Base-by-base conservation (phyloP, 2,113 vertebrate species). In the Pseudorasbora parva region DNA sequence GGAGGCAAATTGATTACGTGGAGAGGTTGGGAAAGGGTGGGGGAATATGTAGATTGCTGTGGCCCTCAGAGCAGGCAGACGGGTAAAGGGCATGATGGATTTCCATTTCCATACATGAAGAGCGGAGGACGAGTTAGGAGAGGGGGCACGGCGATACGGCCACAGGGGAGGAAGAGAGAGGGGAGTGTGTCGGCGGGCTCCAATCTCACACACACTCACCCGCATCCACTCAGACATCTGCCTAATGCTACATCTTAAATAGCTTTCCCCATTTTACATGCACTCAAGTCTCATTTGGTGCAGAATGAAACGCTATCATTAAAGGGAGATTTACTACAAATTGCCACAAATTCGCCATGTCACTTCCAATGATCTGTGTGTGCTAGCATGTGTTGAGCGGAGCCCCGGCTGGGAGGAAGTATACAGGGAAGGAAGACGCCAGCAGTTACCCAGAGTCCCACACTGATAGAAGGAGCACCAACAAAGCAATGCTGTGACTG, bases 281-380 rank as follows among this genome's bases (percentile, higher is more conserved):
- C 93, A 93, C 95, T 95, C 94, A 93, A 93, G 93, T 95, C 94
- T 96, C 92, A 95, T 96, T 96, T 96, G 91, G 94, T 57, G 92
- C 92, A 92, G 93, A 95, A 95, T 95, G 94, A 95, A 95, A 95
- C 93, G 91, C 92, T 94, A 94, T 97, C 96, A 97, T 97, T 97
- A 97, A 96, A 96, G 95, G 92, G 94, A 96, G 95, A 97, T 97
- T 97, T 96, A 95, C 94, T 93, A 95, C 95, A 97, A 97, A 97
- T 97, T 96, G 97, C 95, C 95, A 94, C 94, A 96, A 97, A 97
- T 97, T 97, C 95, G 93, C 94, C 94, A 94, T 96, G 96, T 97
- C 97, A 97, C 95, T 95, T 97, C 95, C 96, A 97, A 97, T 97
- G 95, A 96, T 93, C 93, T 94, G 94, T 93, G 75, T 82, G 74